Evolutionary conservation across 2,113 vertebrate genomes (phyloP).

Genomic region (Uropsilus gracilis): DNA sequence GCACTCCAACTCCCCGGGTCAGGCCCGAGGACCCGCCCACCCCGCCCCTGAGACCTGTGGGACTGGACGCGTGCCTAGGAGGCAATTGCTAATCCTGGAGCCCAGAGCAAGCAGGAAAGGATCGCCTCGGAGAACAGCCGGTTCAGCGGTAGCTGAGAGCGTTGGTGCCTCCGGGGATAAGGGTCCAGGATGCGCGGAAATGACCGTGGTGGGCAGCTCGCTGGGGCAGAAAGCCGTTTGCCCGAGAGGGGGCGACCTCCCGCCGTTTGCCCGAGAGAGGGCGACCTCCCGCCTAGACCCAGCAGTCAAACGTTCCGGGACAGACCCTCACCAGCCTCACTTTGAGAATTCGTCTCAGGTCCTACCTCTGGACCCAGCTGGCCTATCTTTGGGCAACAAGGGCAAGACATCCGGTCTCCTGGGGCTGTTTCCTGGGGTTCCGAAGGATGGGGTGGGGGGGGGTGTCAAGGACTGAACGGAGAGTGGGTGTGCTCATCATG

Average conservation of each 20-base stretch:
- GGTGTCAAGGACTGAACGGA: too few species aligned
- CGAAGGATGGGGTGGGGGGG: not conserved
- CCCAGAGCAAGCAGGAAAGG: not conserved
- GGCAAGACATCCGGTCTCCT: not conserved
- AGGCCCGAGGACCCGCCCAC: not conserved
- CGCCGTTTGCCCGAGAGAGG: constrained; percentile 29
- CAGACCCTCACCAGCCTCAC: not conserved
- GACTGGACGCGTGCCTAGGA: not conserved
- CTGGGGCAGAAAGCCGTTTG: not conserved
- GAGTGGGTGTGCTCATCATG: accelerated
- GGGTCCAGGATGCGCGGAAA: not conserved
- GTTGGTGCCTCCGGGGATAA: not conserved
- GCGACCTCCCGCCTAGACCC: not conserved
- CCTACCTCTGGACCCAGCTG: not conserved
- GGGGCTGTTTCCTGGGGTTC: not conserved
- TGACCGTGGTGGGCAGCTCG: not conserved
- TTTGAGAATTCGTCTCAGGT: not conserved
- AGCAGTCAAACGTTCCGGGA: not conserved
- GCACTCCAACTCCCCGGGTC: not conserved
- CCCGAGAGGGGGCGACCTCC: constrained; percentile 55
- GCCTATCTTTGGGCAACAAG: not conserved
- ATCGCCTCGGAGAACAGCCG: not conserved
- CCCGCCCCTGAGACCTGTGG: not conserved
- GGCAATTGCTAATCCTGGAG: not conserved
- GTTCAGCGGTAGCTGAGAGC: not conserved